phyloP scores from a whole-genome alignment of 1,140 invertebrate genomes.

The Drosophila jambulina region DNA sequence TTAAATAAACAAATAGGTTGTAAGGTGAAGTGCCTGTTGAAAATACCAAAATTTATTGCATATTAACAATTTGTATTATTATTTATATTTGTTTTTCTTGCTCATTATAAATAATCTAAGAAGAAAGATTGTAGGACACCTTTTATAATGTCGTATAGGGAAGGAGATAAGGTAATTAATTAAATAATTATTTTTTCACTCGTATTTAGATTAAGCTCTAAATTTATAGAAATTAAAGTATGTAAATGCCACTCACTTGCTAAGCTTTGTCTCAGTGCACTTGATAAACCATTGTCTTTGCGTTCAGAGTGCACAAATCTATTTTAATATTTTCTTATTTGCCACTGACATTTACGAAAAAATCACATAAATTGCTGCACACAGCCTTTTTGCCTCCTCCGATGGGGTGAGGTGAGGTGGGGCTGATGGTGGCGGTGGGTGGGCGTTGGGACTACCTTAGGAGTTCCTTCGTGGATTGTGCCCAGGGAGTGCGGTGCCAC shows the following conservation, averaged over 20 bases:
- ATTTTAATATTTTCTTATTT: constrained; percentile 84
- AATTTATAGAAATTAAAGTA: background rate
- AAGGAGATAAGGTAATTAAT: background rate
- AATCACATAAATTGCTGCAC: constrained; percentile 80
- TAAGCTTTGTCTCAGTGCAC: constrained; percentile 42
- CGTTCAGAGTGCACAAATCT: constrained; percentile 73
- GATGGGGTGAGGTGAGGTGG: background rate
- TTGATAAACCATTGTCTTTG: constrained; percentile 63
- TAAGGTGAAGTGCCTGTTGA: background rate
- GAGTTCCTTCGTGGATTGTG: constrained; percentile 21
- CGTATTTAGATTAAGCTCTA: background rate
- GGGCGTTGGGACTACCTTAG: constrained; percentile 27
- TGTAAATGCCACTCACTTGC: background rate
- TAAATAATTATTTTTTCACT: background rate
- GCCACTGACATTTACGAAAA: constrained; percentile 81
- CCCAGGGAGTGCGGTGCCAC: constrained; percentile 39
- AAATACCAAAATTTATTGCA: background rate
- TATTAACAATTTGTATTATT: background rate
- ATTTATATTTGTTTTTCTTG: background rate
- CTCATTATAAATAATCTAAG: background rate
- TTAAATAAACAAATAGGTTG: background rate
- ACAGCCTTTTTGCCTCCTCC: constrained; percentile 69
- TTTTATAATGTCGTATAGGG: background rate
- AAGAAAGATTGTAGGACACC: background rate
- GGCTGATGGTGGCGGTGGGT: constrained; percentile 1